Conservation (phyloP, 2,888 invertebrate species). For the Pseudococcus jackbeardsleyi region DNA sequence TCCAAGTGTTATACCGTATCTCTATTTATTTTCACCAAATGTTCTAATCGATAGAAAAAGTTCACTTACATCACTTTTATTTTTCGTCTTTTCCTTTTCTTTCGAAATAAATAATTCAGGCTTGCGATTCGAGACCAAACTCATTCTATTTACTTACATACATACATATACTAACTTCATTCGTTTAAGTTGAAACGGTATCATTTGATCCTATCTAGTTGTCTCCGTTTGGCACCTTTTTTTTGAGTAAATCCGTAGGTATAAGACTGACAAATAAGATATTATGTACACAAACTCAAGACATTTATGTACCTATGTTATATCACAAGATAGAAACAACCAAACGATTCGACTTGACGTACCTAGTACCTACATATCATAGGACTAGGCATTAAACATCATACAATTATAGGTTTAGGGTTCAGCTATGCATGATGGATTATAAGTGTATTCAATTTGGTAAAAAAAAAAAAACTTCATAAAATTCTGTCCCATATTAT, state of each 20-base stretch:
- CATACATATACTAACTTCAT: too few species aligned
- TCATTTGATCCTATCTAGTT: background rate
- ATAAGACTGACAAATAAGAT: background rate
- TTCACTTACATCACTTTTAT: background rate
- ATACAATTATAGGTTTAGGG: too few species aligned
- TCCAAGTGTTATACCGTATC: background rate
- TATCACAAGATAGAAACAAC: background rate
- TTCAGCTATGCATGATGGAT: too few species aligned
- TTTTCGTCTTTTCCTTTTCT: background rate
- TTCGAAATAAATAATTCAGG: background rate
- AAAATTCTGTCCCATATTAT: background rate
- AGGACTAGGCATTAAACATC: too few species aligned
- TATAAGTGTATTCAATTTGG: too few species aligned
- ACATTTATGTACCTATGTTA: background rate
- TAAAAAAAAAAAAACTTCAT: too few species aligned
- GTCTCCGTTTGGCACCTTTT: background rate
- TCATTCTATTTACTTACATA: background rate
- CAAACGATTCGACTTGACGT: too few species aligned
- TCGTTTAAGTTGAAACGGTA: background rate
- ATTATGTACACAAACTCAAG: background rate
- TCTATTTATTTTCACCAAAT: background rate
- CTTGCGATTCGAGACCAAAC: background rate
- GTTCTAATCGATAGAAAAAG: background rate
- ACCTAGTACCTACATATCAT: too few species aligned
- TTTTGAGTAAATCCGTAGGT: background rate